Conservation (phyloP, 2,113 vertebrate species). For the Oreocharis arfaki region DNA sequence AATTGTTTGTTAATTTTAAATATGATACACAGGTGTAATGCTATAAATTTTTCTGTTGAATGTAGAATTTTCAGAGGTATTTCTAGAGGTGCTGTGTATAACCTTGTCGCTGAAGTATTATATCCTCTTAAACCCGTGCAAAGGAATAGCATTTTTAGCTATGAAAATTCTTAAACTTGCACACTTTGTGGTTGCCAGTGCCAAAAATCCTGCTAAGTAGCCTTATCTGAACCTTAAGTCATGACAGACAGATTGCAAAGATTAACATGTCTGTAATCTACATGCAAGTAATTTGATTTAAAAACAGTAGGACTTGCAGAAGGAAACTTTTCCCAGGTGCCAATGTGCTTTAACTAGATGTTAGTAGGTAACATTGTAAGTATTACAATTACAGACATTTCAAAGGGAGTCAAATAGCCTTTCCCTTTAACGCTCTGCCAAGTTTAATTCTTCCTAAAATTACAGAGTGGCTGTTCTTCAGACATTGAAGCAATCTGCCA, state of each 20-base stretch:
- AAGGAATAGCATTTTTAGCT: not conserved
- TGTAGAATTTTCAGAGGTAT: not conserved
- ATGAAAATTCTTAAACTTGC: not conserved
- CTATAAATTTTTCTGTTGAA: not conserved
- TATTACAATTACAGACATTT: not conserved
- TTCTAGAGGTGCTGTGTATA: not conserved
- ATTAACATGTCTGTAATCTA: not conserved
- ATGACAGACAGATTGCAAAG: not conserved
- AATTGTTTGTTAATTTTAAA: not conserved
- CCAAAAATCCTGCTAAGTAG: not conserved
- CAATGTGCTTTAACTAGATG: not conserved
- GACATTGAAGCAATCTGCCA: not conserved
- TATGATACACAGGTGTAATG: not conserved
- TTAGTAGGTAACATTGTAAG: not conserved
- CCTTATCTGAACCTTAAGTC: not conserved
- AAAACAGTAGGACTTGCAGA: not conserved
- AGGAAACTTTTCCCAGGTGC: not conserved
- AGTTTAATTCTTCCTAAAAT: constrained; percentile 14
- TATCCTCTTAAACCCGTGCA: not conserved
- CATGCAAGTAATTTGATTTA: not conserved
- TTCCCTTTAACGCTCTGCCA: constrained; percentile 10
- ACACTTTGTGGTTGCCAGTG: not conserved
- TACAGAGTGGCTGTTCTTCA: not conserved
- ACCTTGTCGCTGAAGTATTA: not conserved
- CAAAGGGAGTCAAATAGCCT: constrained; percentile 34